phyloP scores from a whole-genome alignment of 2,113 vertebrate species.

The Rallus limicola region DNA sequence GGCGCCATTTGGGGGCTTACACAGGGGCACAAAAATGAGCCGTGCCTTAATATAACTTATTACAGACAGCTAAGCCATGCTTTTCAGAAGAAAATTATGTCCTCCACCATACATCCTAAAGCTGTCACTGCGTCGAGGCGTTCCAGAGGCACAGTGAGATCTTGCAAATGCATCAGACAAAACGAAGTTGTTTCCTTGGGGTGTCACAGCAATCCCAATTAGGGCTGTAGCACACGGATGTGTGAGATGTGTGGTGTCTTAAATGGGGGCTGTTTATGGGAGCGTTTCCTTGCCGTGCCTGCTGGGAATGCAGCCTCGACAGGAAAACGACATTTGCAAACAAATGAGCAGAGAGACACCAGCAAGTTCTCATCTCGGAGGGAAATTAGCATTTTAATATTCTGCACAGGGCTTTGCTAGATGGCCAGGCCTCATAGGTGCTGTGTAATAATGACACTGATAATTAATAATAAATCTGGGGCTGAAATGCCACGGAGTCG shows the following conservation, averaged over 20 bases:
- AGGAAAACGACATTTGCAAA: conserved; percentile 55
- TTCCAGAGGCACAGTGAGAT: not conserved
- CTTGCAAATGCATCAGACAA: not conserved
- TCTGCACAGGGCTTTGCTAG: not conserved
- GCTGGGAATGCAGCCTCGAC: conserved; percentile 7
- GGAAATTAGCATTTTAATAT: conserved; percentile 62
- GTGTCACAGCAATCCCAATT: not conserved
- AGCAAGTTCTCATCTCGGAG: not conserved
- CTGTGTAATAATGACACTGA: not conserved
- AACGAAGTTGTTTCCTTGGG: not conserved
- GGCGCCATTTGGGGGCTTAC: not conserved
- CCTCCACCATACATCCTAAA: not conserved
- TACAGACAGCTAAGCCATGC: not conserved
- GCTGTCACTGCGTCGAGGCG: accelerated
- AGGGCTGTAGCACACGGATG: not conserved
- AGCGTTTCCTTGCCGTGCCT: not conserved
- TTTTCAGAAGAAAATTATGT: not conserved
- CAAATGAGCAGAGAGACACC: conserved; percentile 56
- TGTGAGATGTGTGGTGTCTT: not conserved
- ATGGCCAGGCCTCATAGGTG: not conserved
- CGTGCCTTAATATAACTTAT: not conserved
- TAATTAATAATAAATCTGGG: conserved; percentile 42
- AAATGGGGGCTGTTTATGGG: conserved; percentile 20
- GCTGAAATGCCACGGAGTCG: not conserved
- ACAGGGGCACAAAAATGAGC: not conserved